A percentile compares a stretch with the other conserved stretches of the same genome.
Evolutionary conservation across 2,888 invertebrate species (phyloP).

Genomic region (Phaedon cochleariae): DNA sequence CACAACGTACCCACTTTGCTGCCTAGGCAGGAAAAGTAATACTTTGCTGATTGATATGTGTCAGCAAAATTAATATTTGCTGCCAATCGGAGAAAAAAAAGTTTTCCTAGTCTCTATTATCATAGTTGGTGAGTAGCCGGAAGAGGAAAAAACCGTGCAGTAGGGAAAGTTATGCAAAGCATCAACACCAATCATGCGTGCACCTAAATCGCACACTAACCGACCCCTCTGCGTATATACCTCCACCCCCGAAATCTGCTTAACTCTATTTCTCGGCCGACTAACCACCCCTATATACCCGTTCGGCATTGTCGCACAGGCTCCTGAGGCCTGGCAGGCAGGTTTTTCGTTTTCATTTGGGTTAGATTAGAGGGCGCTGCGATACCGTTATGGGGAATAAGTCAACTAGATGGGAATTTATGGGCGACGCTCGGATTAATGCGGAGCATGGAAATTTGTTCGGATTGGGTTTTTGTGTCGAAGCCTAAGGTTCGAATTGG

Average conservation of each 20-base stretch:
- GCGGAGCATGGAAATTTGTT: background rate
- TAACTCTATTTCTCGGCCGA: conserved; percentile 61
- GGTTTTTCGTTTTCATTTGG: conserved; percentile 57
- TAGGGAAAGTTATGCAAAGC: background rate
- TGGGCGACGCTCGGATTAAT: conserved; percentile 10
- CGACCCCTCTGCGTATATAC: background rate
- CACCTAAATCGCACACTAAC: background rate
- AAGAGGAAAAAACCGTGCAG: no score
- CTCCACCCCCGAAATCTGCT: conserved; percentile 54
- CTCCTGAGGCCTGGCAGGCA: conserved; percentile 37
- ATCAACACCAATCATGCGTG: conserved; percentile 2
- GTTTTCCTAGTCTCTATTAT: no score
- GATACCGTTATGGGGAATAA: conserved; percentile 31
- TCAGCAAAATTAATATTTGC: no score
- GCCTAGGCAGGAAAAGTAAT: no score
- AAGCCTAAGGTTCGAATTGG: no score
- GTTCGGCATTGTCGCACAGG: conserved; percentile 32
- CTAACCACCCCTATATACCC: conserved; percentile 53
- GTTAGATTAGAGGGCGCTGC: conserved; percentile 50
- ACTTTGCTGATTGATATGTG: no score
- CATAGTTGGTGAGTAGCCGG: no score
- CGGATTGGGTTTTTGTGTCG: background rate
- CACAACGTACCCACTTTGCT: no score
- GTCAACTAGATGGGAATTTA: conserved; percentile 35
- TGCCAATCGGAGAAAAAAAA: no score